Evolutionary conservation across 2,113 vertebrate genomes (phyloP).

Genomic region (Python bivittatus): DNA sequence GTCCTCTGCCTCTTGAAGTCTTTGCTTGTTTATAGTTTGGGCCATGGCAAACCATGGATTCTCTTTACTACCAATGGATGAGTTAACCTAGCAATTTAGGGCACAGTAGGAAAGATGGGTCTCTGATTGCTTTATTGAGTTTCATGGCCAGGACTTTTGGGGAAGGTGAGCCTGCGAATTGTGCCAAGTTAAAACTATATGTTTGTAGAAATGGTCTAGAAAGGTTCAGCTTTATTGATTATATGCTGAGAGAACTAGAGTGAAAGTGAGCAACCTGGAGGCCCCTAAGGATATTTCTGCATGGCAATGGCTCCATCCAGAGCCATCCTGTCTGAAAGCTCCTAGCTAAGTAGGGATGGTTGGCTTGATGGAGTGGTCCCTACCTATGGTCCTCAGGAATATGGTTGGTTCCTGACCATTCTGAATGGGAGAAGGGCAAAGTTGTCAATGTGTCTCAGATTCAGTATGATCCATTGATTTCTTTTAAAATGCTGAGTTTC

Average conservation of each 20-base stretch:
- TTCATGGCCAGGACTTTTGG: neutral
- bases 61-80: neutral
- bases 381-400: neutral
- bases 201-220: neutral
- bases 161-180: neutral
- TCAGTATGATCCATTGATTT: neutral
- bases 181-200: neutral
- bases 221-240: neutral
- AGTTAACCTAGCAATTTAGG: neutral
- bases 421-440: neutral
- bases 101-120: neutral
- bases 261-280: neutral
- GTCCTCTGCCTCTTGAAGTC: neutral
- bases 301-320: neutral
- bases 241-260: neutral
- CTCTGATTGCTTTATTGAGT: neutral
- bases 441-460: too few species aligned
- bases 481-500: neutral
- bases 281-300: neutral
- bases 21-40: neutral
- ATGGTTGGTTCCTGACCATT: neutral
- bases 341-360: neutral
- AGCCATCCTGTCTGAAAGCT: neutral
- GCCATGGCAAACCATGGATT: neutral
- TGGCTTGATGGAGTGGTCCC: neutral